phyloP scores from a whole-genome alignment of 2,113 vertebrate genomes.

The Calonectris borealis region DNA sequence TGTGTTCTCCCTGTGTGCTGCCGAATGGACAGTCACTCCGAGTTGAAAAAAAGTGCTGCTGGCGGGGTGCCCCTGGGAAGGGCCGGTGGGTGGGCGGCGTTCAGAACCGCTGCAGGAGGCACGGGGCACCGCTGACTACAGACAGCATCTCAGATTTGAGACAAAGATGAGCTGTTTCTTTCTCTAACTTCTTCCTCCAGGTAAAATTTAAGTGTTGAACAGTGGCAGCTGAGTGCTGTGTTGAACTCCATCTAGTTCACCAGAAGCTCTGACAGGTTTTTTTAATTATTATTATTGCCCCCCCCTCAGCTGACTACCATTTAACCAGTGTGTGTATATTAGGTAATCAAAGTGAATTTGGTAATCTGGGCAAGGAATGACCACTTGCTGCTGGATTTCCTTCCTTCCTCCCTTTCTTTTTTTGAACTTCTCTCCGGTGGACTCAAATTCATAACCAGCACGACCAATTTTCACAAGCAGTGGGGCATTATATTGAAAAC shows the following conservation, averaged over 20 bases:
- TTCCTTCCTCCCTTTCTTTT: neutral
- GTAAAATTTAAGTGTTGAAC: neutral
- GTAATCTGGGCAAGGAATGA: neutral
- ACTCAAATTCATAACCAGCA: neutral
- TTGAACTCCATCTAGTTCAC: neutral
- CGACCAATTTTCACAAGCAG: neutral
- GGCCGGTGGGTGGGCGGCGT: neutral
- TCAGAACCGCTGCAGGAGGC: neutral
- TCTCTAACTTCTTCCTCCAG: neutral
- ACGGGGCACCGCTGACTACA: neutral
- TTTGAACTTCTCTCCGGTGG: neutral
- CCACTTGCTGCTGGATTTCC: neutral
- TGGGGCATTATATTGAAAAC: neutral
- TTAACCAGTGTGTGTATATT: neutral
- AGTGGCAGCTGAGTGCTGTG: neutral
- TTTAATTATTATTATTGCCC: neutral
- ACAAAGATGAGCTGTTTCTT: neutral
- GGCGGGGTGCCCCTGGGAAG: neutral
- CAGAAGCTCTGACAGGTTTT: neutral
- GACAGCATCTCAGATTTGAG: neutral
- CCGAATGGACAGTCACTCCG: neutral
- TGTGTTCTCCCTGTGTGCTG: neutral
- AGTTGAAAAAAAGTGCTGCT: neutral
- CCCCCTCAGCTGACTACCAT: neutral
- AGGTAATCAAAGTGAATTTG: neutral